A percentile compares a stretch with the other conserved stretches of the same genome.
These are phyloP conservation scores for Chaenogobius annularis DNA, from an alignment of 2,113 vertebrate species.

Conservation along the genomic window DNA sequence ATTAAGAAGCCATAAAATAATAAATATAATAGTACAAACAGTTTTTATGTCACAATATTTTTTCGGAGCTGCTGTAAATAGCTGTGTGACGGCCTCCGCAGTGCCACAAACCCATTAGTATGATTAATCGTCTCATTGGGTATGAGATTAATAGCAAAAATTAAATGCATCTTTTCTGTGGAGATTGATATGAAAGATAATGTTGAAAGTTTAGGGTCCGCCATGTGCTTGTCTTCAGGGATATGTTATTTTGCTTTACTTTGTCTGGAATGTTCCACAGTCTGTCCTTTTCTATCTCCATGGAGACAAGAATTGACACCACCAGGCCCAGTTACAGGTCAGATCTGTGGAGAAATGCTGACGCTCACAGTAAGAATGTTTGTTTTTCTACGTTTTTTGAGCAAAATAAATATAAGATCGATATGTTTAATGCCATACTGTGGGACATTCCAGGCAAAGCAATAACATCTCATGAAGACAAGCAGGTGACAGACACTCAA, in stretches of 20 bases:
- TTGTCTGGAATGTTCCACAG: background rate
- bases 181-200: constrained; percentile 67
- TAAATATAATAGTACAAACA: too few relatives aligned
- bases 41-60: background rate
- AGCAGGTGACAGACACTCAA: background rate
- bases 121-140: constrained; percentile 72
- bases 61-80: constrained; percentile 35
- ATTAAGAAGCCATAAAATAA: background rate
- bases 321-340: background rate
- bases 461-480: background rate
- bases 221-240: too few relatives aligned
- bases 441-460: too few relatives aligned
- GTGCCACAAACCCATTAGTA: constrained; percentile 47
- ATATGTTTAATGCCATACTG: background rate
- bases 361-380: too few relatives aligned
- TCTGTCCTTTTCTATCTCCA: background rate
- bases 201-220: constrained; percentile 24
- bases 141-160: constrained; percentile 65
- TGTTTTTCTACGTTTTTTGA: too few relatives aligned
- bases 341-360: background rate
- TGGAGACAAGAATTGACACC: background rate
- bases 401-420: background rate
- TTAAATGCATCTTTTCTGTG: constrained; percentile 64
- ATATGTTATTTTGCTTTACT: background rate
- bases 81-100: constrained; percentile 40